Evolutionary conservation across 2,888 invertebrate genomes (phyloP).

Genomic region (Philonicus albiceps): DNA sequence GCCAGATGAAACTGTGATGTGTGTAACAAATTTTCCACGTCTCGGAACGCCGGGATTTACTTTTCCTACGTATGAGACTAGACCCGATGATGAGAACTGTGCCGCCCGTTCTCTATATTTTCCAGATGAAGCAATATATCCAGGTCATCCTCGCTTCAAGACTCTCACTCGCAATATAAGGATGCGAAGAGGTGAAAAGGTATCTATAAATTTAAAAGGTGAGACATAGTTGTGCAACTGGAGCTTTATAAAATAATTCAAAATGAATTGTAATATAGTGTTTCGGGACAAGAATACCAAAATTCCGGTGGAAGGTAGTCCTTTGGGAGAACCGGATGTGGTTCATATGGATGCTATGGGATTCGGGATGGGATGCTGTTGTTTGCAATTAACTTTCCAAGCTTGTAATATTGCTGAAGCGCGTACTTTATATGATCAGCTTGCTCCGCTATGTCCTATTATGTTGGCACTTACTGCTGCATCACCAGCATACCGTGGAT

Average conservation of each 20-base stretch:
- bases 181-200: slow-evolving; percentile 89
- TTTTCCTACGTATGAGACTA: slow-evolving; percentile 72
- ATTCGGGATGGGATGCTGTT: slow-evolving; percentile 99
- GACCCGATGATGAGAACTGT: slow-evolving; percentile 74
- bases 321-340: slow-evolving; percentile 82
- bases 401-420: slow-evolving; percentile 97
- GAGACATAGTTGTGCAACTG: slow-evolving; percentile 50
- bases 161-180: slow-evolving; percentile 94
- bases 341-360: slow-evolving; percentile 99
- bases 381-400: slow-evolving; percentile 90
- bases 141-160: slow-evolving; percentile 94
- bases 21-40: slow-evolving; percentile 92
- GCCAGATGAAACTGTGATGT: slow-evolving; percentile 85
- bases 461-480: slow-evolving; percentile 97
- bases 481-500: slow-evolving; percentile 93
- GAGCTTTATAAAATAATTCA: slow-evolving; percentile 23
- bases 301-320: slow-evolving; percentile 82
- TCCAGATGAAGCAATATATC: slow-evolving; percentile 92
- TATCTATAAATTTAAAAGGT: slow-evolving; percentile 96
- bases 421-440: slow-evolving; percentile 93
- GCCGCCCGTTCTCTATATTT: slow-evolving; percentile 89
- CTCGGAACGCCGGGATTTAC: slow-evolving; percentile 91
- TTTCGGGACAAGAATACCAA: slow-evolving; percentile 88
- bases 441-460: slow-evolving; percentile 96
- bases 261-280: slow-evolving; percentile 68